Percentiles rank a stretch among this genome's conserved stretches.
Evolutionary conservation across 1,140 invertebrate genomes (phyloP).

Genomic region (Phortica variegata): DNA sequence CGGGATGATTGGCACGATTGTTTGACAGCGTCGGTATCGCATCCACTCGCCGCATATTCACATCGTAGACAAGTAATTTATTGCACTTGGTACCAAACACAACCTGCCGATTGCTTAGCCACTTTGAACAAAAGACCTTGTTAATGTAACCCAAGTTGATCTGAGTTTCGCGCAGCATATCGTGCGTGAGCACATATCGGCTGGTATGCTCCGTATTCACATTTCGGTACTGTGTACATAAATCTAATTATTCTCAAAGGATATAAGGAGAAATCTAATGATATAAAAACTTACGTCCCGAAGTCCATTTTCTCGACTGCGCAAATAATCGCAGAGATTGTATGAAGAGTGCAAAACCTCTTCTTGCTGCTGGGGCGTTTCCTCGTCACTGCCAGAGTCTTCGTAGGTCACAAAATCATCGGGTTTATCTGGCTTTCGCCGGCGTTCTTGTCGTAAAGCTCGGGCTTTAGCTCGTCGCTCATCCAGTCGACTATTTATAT

Average conservation of each 20-base stretch:
- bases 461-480: conserved; percentile 69
- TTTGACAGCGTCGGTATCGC: conserved; percentile 82
- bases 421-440: conserved; percentile 79
- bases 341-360: conserved; percentile 76
- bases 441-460: conserved; percentile 67
- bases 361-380: conserved; percentile 68
- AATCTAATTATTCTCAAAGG: too few species aligned
- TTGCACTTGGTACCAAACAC: conserved; percentile 97
- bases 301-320: conserved; percentile 71
- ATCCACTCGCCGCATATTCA: conserved; percentile 74
- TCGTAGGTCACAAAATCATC: conserved; percentile 88
- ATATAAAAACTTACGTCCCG: conserved; percentile 61
- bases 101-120: conserved; percentile 91
- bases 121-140: conserved; percentile 95
- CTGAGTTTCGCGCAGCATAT: conserved; percentile 82
- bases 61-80: conserved; percentile 86
- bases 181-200: conserved; percentile 82
- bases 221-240: conserved; percentile 60
- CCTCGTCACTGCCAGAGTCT: conserved; percentile 81
- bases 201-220: conserved; percentile 78
- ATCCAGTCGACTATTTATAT: conserved; percentile 68
- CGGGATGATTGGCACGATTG: conserved; percentile 57
- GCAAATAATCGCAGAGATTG: conserved; percentile 82
- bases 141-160: conserved; percentile 84
- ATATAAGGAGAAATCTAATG: conserved; percentile 3